Conservation (phyloP, 2,888 invertebrate species). For the Megalurothrips usitatus region DNA sequence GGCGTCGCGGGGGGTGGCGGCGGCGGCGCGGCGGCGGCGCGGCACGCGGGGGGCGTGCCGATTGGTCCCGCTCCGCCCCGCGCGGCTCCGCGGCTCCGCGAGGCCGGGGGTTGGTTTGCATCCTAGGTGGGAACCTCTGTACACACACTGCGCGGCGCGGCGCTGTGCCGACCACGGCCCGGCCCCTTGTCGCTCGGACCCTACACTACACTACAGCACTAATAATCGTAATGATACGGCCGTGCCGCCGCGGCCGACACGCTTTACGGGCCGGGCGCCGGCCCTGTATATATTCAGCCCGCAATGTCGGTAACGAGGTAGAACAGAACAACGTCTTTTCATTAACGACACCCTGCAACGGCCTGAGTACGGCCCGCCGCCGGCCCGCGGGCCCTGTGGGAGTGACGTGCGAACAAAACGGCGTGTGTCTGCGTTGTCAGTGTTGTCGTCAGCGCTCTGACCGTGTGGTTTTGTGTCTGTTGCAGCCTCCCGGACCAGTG, state of each 20-base stretch:
- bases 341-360: not conserved
- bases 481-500: slow-evolving; percentile 35
- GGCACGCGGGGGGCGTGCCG: not conserved
- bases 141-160: too few species aligned
- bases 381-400: slow-evolving; percentile 26
- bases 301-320: slow-evolving; percentile 16
- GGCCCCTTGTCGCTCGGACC: not conserved
- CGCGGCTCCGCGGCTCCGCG: too few species aligned
- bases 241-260: slow-evolving; percentile 2
- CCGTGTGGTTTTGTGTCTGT: slow-evolving; percentile 33
- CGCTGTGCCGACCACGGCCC: too few species aligned
- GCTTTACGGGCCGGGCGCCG: not conserved
- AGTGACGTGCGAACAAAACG: slow-evolving; percentile 33
- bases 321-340: slow-evolving; percentile 19
- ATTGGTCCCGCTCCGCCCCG: too few species aligned
- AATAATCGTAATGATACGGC: slow-evolving; percentile 10
- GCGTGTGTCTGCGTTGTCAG: not conserved
- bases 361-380: not conserved
- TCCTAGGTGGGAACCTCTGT: too few species aligned
- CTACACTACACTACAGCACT: not conserved
- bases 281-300: slow-evolving; percentile 4
- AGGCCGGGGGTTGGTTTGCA: too few species aligned
- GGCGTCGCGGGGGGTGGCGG: not conserved
- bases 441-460: not conserved
- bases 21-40: not conserved